Evolutionary conservation across 2,888 invertebrate genomes (phyloP).

Genomic region (Tenthredo scrophulariae): DNA sequence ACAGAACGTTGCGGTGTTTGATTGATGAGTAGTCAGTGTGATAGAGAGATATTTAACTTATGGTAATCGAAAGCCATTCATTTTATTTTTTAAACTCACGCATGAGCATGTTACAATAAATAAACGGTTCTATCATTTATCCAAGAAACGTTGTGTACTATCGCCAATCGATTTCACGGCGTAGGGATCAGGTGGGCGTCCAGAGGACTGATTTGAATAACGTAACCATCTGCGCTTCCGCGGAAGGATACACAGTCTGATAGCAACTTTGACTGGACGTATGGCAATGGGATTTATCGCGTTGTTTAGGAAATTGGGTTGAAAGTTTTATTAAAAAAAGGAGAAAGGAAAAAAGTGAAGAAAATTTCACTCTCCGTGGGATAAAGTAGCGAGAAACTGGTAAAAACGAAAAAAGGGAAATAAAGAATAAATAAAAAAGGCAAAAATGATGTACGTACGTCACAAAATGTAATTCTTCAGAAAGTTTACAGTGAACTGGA

Average conservation of each 20-base stretch:
- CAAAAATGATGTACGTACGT: not conserved
- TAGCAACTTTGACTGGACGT: slow-evolving; percentile 21
- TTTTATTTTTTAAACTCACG: not conserved
- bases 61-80: not conserved
- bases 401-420: not conserved
- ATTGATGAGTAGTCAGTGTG: not conserved
- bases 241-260: not conserved
- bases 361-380: not conserved
- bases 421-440: not conserved
- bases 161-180: not conserved
- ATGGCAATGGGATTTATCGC: not conserved
- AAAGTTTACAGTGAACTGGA: not conserved
- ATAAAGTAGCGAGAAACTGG: not conserved
- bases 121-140: not conserved
- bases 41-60: slow-evolving; percentile 8
- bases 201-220: slow-evolving; percentile 21
- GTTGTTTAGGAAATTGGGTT: not conserved
- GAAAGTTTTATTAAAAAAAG: not conserved
- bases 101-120: not conserved
- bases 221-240: not conserved
- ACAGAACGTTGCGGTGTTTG: not conserved
- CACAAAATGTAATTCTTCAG: not conserved
- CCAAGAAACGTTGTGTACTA: not conserved
- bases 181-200: not conserved
- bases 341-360: not conserved